Evolutionary conservation across 2,888 invertebrate species (phyloP).

Genomic region (Oscheius sp.): DNA sequence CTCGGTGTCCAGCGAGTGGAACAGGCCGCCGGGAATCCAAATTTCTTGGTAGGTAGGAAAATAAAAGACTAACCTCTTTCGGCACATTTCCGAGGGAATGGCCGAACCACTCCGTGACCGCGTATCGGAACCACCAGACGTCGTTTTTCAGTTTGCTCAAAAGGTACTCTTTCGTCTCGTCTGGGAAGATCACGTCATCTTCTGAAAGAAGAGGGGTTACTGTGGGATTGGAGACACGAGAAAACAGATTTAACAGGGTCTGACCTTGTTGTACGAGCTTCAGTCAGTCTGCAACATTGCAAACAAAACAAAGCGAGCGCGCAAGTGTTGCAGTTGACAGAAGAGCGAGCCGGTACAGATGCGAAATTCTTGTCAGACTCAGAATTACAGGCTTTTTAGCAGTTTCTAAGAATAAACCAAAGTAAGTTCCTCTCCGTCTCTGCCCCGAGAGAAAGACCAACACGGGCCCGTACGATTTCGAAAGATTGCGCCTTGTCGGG

Average conservation of each 20-base stretch:
- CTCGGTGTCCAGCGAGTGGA: conserved; percentile 8
- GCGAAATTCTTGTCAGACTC: too few relatives aligned
- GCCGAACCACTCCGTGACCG: conserved; percentile 25
- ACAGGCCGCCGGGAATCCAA: conserved; percentile 34
- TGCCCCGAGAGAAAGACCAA: background rate
- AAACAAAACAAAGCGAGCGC: background rate
- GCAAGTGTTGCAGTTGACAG: too few relatives aligned
- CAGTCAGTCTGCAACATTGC: background rate
- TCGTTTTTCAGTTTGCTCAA: conserved; percentile 1
- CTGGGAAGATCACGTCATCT: conserved; percentile 10
- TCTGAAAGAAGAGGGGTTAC: conserved; percentile 6
- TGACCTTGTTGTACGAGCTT: too few relatives aligned
- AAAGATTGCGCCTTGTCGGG: background rate
- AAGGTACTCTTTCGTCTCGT: background rate
- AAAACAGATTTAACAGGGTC: too few relatives aligned
- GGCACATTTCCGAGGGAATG: conserved; percentile 14
- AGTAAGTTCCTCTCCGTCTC: background rate
- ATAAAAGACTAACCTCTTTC: conserved; percentile 17
- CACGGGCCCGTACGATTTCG: background rate
- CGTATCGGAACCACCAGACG: conserved; percentile 32
- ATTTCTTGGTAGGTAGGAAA: background rate
- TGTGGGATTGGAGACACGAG: too few relatives aligned
- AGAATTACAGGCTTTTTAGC: too few relatives aligned
- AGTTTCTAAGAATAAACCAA: too few relatives aligned
- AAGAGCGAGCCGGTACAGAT: too few relatives aligned